Conservation (phyloP, 2,888 invertebrate species). For the Platycnemis pennipes region DNA sequence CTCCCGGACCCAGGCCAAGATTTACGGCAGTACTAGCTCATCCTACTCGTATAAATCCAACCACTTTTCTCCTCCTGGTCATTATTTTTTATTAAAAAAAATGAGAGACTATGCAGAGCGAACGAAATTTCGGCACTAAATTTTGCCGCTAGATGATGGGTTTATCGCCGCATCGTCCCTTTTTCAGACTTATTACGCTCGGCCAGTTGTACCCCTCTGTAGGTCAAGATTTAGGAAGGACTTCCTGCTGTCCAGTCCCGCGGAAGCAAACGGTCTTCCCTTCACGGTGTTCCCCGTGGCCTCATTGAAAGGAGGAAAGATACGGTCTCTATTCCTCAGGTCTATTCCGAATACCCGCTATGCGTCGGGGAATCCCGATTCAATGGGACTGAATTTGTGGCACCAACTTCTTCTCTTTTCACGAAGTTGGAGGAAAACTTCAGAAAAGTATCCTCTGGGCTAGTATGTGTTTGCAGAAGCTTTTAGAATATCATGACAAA, state of each 20-base stretch:
- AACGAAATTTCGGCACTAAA: conserved; percentile 6
- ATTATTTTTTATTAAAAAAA: not conserved
- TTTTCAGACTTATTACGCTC: not conserved
- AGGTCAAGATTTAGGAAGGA: conserved; percentile 4
- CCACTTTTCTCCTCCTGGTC: not conserved
- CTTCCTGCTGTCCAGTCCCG: not conserved
- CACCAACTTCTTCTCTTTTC: not conserved
- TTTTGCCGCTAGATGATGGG: not conserved
- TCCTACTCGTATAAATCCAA: not conserved
- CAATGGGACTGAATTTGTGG: not conserved
- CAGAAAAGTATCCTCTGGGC: not conserved
- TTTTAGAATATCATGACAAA: too few species aligned
- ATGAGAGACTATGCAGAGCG: not conserved
- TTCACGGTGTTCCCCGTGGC: not conserved
- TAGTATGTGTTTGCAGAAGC: not conserved
- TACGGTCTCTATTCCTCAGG: not conserved
- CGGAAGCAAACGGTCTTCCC: not conserved
- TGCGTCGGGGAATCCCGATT: not conserved
- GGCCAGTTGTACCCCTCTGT: not conserved
- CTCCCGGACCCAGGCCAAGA: not conserved
- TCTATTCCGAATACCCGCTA: not conserved
- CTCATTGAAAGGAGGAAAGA: not conserved
- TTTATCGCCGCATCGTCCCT: not conserved
- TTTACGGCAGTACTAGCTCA: conserved; percentile 5
- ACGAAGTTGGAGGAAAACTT: not conserved